Conservation (phyloP, 2,888 invertebrate species). For the Congeria kusceri region DNA sequence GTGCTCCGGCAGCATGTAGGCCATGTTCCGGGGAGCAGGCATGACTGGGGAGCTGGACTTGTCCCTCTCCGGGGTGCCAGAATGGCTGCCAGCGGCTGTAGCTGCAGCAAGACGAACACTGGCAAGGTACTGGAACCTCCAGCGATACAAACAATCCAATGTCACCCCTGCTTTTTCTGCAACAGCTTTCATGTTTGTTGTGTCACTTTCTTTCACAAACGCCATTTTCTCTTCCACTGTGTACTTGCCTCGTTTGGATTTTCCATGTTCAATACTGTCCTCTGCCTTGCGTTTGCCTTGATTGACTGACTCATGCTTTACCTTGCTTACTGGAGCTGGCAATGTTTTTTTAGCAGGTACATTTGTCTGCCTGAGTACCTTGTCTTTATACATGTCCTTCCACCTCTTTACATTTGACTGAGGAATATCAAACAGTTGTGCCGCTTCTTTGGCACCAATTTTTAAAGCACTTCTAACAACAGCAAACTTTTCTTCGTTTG, state of each 20-base stretch:
- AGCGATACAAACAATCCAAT: conserved; percentile 52
- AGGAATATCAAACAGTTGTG: conserved; percentile 42
- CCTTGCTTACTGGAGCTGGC: not conserved
- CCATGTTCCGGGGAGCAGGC: conserved; percentile 29
- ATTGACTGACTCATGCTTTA: not conserved
- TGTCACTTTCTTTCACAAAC: conserved; percentile 45
- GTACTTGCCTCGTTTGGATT: conserved; percentile 19
- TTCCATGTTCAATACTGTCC: conserved; percentile 10
- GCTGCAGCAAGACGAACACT: conserved; percentile 10
- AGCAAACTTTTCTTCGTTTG: conserved; percentile 47
- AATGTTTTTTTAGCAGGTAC: not conserved
- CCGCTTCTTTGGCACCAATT: conserved; percentile 41
- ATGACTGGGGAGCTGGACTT: conserved; percentile 20
- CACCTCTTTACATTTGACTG: conserved; percentile 57
- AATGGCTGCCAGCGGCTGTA: not conserved
- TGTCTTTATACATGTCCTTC: conserved; percentile 35
- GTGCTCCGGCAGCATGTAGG: not conserved
- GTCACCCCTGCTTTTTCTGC: conserved; percentile 48
- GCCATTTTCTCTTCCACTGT: conserved; percentile 45
- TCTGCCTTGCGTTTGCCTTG: not conserved
- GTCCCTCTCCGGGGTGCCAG: not conserved
- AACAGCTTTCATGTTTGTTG: conserved; percentile 29
- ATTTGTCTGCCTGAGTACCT: not conserved
- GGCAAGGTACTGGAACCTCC: conserved; percentile 45
- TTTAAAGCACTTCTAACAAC: conserved; percentile 42